Base-by-base conservation (phyloP, 2,888 invertebrate species). In the Eilema sororculum region DNA sequence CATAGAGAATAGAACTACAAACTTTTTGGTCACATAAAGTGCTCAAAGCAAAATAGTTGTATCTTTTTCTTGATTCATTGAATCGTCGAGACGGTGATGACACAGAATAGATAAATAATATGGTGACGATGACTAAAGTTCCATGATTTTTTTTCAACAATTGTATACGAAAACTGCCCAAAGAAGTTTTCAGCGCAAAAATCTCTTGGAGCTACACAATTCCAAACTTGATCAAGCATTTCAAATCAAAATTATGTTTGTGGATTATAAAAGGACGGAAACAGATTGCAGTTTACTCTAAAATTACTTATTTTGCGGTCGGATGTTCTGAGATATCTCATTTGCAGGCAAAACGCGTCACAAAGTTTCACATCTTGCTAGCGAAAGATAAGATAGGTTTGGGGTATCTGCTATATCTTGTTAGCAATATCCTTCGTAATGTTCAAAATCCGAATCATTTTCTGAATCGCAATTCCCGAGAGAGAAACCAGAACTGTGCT, bases 381-480 rank as follows among this genome's bases (percentile, higher is more conserved):
- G 75, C 68, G 61, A 63, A 80, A 80, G 77, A 81, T 81, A 77
- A 64, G n/a, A 72, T 28, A 28, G 74, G 76, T 74, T 76, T 71
- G 13, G 24, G 20, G 25, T 58, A 58, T 28, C 16, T 33, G 8
- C 30, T 8, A 33, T 33, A 6, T 28, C 59, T 60, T 60, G 59
- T 60, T 30, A 60, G 20, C 20, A 20, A 46, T 20, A 20, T 46
- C 6, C 20, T 20, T 20, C 16, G 5, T 20, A 20, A 46, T 20
- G 0, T 46, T 20, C 8, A 1, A 20, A 20, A 46, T 20, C 5
- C 46, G 20, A 6, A 46, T 46, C 46, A 46, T 16, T 20, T 20
- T 20, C 0, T 13, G 1, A 46, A 4, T 46, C 46, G 46, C 20
- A 20, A 46, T 46, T 46, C 3, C 46, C 6, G 46, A 5, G 46